phyloP scores from a whole-genome alignment of 2,113 vertebrate species.

The Sinocyclocheilus maitianheensis region DNA sequence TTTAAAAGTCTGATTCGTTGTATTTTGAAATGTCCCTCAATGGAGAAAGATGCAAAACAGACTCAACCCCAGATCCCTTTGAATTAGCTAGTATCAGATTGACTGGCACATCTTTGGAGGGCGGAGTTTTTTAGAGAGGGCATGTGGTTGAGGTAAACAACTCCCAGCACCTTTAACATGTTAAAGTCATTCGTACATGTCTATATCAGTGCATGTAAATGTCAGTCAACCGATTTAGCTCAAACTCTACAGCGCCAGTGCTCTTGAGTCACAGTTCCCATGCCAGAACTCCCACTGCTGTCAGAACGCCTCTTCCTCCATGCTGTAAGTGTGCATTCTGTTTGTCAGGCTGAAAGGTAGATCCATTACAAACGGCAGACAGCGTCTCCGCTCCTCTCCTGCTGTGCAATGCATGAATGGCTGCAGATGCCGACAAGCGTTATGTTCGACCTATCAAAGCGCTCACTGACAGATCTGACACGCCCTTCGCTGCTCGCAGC shows the following conservation, averaged over 20 bases:
- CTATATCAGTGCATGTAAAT: slow-evolving; percentile 12
- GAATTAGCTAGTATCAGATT: not conserved
- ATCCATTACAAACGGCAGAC: slow-evolving; percentile 13
- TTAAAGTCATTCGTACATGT: not conserved
- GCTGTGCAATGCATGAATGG: not conserved
- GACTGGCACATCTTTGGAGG: not conserved
- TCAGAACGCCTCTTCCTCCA: slow-evolving; percentile 14
- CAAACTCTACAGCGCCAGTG: not conserved
- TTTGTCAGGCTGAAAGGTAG: slow-evolving; percentile 33
- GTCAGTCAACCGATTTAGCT: not conserved
- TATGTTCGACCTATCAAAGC: slow-evolving; percentile 15
- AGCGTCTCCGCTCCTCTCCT: not conserved
- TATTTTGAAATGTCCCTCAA: not conserved
- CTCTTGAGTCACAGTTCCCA: slow-evolving; percentile 14
- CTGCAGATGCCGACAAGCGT: slow-evolving; percentile 11
- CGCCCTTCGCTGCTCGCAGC: not conserved
- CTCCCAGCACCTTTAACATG: not conserved
- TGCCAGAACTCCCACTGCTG: slow-evolving; percentile 11
- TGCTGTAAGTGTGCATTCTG: slow-evolving; percentile 6
- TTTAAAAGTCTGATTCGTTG: too few species aligned
- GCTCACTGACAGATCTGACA: not conserved
- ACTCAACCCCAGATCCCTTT: not conserved
- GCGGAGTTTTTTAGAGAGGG: not conserved
- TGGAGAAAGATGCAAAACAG: not conserved
- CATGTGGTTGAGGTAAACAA: not conserved